Base-by-base conservation (phyloP, 1,140 invertebrate genomes). In the Pachyrhynchus sulphureomaculatus region DNA sequence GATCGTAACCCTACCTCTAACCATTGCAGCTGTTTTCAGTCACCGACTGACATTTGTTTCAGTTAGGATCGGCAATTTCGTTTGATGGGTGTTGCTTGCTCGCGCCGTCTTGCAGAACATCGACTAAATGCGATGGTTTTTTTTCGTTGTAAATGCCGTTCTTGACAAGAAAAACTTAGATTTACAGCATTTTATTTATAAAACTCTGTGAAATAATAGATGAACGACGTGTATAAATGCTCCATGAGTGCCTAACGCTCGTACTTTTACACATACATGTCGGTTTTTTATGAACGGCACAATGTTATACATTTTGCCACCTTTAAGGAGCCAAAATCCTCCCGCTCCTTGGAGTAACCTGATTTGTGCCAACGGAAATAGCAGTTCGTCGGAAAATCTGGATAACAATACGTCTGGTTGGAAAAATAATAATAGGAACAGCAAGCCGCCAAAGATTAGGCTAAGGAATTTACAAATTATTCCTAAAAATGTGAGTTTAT, bases 251-350 rank as follows among this genome's bases (percentile, higher is more conserved):
- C 2, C 12, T 29, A 9, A 29, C 6, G 5, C 26, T 6, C 12
- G 26, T 3, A 29, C 1, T 29, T 29, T 2, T 2, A 1, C 2
- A 18, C 37, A 18, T 10, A 44, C 9, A 6, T 51, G 48, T 18
- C 48, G 21, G 26, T 45, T 29, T 4, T 5, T 37, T 17, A 23
- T 21, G 21, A 26, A 47, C 44, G 20, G 47, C 32, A 69, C 49
- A 33, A 78, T 81, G 77, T 72, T 80, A 66, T 80, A 79, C 68
- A 73, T 79, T 45, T 62, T 80, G 60, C 77, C 79, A 32, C 78
- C 80, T 39, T 77, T 80, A 44, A 75, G 75, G 36, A 75, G 76
- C 37, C 76, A 78, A 12, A 75, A 77, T 42, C 78, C 81, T 53
- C 80, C 80, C 41, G 79, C 78, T 1, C 77, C 78, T n/a, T 82